Evolutionary conservation across 1,140 invertebrate genomes (phyloP), one percentile per base, ranked within the genome.

Genomic region (Plutomurus gul): DNA sequence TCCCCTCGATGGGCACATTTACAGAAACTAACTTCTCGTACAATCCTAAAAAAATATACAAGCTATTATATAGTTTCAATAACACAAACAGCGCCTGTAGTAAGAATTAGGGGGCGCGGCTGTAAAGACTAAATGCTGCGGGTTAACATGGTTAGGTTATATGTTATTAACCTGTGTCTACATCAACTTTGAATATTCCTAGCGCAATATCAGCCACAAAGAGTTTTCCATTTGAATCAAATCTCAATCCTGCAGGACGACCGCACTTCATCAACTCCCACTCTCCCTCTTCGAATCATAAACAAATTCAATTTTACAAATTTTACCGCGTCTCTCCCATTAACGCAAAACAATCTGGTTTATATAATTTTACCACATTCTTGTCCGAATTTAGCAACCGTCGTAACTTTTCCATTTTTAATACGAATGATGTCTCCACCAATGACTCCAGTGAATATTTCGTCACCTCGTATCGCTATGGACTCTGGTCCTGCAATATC

Each of bases 331-430:
- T n/a, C 46, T 18, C 2, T 49, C 2, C n/a, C 3, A 5, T 33
- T 65, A 33, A 36, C 60, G n/a, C n/a, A n/a, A n/a, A n/a, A n/a
- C n/a, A n/a, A n/a, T n/a, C n/a, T n/a, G n/a, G n/a, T n/a, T n/a
- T n/a, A n/a, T n/a, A n/a, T n/a, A n/a, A n/a, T n/a, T n/a, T 22
- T 87, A 91, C 93, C 91, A 87, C 94, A 94, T 40, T 90, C 88
- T 84, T 93, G 88, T 16, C 94, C 94, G 89, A 92, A 92, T 33
- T 60, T 72, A 74, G 80, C 78, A 36, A 82, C 76, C 75, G 81
- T 76, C 36, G 83, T 76, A 5, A 73, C 37, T 51, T 83, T 82
- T 37, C 75, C 80, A 60, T 83, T 77, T n/a, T 84, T 81, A 1
- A 83, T 75, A 76, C 79, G 80, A 0, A 84, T 49, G 37, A 85